phyloP scores from a whole-genome alignment of 2,797 vertebrate species.

The Thalassophryne amazonica region DNA sequence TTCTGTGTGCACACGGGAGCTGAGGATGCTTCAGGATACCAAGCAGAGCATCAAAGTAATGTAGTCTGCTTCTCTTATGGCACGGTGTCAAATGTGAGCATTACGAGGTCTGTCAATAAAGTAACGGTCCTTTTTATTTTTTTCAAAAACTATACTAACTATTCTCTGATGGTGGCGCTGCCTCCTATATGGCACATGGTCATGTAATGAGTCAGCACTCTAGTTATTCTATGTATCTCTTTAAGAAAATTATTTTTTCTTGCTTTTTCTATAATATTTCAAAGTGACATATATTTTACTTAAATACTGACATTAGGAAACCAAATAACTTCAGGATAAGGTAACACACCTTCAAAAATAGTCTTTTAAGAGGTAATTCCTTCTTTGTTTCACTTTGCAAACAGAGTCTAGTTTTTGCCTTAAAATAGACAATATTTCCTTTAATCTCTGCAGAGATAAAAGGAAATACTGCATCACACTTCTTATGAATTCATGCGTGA shows the following conservation, averaged over 20 bases:
- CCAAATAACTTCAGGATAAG: too few species aligned
- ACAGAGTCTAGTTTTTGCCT: constrained; percentile 9
- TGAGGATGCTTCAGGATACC: constrained; percentile 47
- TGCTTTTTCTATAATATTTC: not conserved
- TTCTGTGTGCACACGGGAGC: constrained; percentile 25
- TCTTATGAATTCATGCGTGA: not conserved
- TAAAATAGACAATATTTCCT: too few species aligned
- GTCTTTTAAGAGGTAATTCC: too few species aligned
- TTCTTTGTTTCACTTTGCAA: constrained; percentile 3
- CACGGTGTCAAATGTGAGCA: constrained; percentile 2
- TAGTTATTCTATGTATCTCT: too few species aligned
- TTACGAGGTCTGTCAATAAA: too few species aligned
- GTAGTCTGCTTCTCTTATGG: constrained; percentile 26
- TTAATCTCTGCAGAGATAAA: constrained; percentile 1
- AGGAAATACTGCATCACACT: not conserved
- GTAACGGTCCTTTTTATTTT: not conserved
- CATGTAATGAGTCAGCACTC: not conserved
- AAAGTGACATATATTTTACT: too few species aligned
- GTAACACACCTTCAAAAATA: too few species aligned
- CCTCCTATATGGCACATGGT: not conserved
- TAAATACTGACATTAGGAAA: too few species aligned
- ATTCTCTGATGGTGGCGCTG: not conserved
- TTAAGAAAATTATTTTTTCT: too few species aligned
- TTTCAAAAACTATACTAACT: not conserved
- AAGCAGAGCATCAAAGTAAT: constrained; percentile 52